Evolutionary conservation across 2,797 vertebrate genomes (phyloP).

Genomic region (Paramormyrops hopkinsi): DNA sequence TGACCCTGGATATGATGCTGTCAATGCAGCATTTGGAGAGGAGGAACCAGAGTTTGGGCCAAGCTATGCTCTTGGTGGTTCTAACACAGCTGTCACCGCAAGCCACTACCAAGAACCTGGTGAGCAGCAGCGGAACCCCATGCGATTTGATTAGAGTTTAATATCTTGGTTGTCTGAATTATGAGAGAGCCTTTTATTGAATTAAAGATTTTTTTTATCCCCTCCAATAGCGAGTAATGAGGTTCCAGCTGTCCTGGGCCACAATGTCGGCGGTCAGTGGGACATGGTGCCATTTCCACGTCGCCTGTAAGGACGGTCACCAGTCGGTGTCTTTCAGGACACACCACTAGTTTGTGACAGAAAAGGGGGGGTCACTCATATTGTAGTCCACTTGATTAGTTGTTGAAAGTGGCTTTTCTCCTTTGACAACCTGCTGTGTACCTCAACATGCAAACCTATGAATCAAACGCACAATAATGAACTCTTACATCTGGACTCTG

Average conservation of each 20-base stretch:
- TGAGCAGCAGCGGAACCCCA: neutral
- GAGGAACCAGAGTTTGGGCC: neutral
- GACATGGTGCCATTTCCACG: neutral
- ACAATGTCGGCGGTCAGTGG: neutral
- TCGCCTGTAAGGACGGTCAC: neutral
- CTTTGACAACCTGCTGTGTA: neutral
- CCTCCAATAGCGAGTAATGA: neutral
- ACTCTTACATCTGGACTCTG: neutral
- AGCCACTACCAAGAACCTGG: neutral
- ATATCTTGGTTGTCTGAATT: neutral
- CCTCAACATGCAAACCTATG: neutral
- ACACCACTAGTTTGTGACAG: neutral
- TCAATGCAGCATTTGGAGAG: neutral
- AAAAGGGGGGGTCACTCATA: neutral
- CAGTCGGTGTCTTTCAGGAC: neutral
- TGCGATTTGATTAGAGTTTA: neutral
- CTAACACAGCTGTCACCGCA: neutral
- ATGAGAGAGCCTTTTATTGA: neutral
- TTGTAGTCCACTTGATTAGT: neutral
- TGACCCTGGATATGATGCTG: constrained; percentile 85
- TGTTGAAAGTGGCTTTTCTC: neutral
- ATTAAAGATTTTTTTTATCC: neutral
- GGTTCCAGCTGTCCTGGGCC: neutral
- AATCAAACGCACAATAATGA: neutral
- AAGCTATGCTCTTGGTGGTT: neutral